Base-by-base conservation (phyloP, 2,888 invertebrate species). In the Callinectes sapidus region DNA sequence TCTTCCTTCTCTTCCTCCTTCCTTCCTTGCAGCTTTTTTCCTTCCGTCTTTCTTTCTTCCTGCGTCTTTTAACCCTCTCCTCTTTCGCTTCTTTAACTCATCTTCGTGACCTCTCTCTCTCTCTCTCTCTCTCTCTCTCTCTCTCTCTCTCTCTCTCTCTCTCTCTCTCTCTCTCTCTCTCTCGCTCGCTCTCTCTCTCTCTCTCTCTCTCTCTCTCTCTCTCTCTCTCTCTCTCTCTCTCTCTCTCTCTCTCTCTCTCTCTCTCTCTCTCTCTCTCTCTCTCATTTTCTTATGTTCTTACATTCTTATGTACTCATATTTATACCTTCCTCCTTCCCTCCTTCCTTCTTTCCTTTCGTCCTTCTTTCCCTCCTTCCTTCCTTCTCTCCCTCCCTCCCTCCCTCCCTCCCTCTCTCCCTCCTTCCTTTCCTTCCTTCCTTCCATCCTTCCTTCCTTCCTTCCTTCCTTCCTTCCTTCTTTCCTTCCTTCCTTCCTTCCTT, bases 151-250 rank as follows among this genome's bases (percentile, higher is more conserved):
- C 61, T 61, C 61, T 61, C 61, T 16, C 23, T 23, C 61, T 61
- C 61, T 61, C 61, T 61, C 61, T 61, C 61, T 61, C 61, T 61
- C 61, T 61, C 61, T 61, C 61, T 39, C 39, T 39, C 39, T 39
- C 39, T 39, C n/a, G n/a, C 61, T 16, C 23, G 2, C 61, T 61
- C 61, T 61, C 61, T 61, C 61, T 61, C 61, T 61, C 61, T 61
- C 61, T 61, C 61, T 61, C 61, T 39, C 39, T 39, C 39, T 39
- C 39, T 39, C 71, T 71, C 8, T 71, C 71, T 71, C 71, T 71
- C 71, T 71, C 71, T 71, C 71, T 71, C 71, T 48, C 61, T 61
- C 61, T 61, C 61, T 61, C 61, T 61, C 61, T 61, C 61, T 61
- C 61, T 61, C 61, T 61, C 61, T 61, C 61, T 61, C 61, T 61